Evolutionary conservation across 2,888 invertebrate species (phyloP).

Genomic region (Melanargia galathea): DNA sequence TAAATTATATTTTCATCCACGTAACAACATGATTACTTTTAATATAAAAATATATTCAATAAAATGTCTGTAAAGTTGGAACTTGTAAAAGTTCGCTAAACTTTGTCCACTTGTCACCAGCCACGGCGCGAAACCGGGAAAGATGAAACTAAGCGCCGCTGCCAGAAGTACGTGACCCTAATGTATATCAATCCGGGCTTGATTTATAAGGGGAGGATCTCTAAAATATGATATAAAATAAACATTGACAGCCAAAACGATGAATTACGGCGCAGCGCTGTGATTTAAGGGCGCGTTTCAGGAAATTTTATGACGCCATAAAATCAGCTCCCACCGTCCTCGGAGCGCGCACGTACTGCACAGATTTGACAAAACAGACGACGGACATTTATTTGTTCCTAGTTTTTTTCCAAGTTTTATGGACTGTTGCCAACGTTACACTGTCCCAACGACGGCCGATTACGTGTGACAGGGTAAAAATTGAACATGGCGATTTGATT

Average conservation of each 20-base stretch:
- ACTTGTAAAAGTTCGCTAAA: constrained; percentile 26
- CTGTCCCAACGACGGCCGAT: constrained; percentile 63
- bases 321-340: constrained; percentile 72
- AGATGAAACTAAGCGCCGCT: constrained; percentile 73
- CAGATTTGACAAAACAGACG: constrained; percentile 82
- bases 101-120: constrained; percentile 62
- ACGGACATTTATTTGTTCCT: constrained; percentile 77
- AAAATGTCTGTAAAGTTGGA: constrained; percentile 25
- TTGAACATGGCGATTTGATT: constrained; percentile 47
- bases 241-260: constrained; percentile 82
- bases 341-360: constrained; percentile 69
- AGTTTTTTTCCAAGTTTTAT: constrained; percentile 78
- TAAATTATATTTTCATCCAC: not conserved
- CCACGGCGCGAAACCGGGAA: constrained; percentile 45
- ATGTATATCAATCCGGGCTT: constrained; percentile 78
- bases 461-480: constrained; percentile 68
- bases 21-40: not conserved
- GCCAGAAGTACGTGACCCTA: constrained; percentile 80
- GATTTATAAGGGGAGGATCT: constrained; percentile 79
- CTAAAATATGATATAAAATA: constrained; percentile 83
- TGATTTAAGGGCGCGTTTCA: constrained; percentile 81
- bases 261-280: constrained; percentile 79
- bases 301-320: constrained; percentile 81
- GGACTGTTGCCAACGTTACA: constrained; percentile 78
- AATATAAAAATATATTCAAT: constrained; percentile 22